Conservation (phyloP, 1,140 invertebrate genomes). For the Tetragonula clypearis region DNA sequence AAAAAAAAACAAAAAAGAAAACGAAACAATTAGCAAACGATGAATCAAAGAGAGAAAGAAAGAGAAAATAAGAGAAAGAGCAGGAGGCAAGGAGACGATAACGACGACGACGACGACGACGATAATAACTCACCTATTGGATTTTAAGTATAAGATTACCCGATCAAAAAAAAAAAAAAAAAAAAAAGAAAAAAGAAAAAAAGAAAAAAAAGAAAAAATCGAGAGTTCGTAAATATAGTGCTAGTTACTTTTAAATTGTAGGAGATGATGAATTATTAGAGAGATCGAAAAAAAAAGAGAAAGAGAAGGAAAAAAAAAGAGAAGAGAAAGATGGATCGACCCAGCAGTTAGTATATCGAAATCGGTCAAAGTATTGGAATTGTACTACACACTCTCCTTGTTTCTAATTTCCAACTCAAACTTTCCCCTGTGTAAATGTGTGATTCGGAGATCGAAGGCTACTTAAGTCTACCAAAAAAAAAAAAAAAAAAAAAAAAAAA, state of each 20-base stretch:
- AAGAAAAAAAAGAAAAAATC: not conserved
- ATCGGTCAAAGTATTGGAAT: conserved; percentile 55
- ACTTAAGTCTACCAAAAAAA: not conserved
- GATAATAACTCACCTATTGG: not conserved
- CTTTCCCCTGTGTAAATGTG: not conserved
- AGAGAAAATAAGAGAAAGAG: not conserved
- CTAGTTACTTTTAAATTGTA: conserved; percentile 11
- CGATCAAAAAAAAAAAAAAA: too few species aligned
- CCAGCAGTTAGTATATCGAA: not conserved
- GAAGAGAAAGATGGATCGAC: not conserved
- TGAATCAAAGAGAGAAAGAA: not conserved
- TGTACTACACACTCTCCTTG: conserved; percentile 39
- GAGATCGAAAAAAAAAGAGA: not conserved
- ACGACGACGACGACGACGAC: conserved; percentile 11
- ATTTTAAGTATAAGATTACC: conserved; percentile 14
- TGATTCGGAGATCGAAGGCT: conserved; percentile 8
- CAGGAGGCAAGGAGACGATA: not conserved
- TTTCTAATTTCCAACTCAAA: not conserved
- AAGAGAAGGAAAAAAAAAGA: not conserved
- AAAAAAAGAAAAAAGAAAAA: not conserved
- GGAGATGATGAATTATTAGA: not conserved
- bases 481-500: too few species aligned
- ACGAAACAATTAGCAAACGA: not conserved
- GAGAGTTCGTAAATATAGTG: not conserved
- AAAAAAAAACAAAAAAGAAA: too few species aligned